Evolutionary conservation across 2,113 vertebrate genomes (phyloP).

Genomic region (Petaurus breviceps): DNA sequence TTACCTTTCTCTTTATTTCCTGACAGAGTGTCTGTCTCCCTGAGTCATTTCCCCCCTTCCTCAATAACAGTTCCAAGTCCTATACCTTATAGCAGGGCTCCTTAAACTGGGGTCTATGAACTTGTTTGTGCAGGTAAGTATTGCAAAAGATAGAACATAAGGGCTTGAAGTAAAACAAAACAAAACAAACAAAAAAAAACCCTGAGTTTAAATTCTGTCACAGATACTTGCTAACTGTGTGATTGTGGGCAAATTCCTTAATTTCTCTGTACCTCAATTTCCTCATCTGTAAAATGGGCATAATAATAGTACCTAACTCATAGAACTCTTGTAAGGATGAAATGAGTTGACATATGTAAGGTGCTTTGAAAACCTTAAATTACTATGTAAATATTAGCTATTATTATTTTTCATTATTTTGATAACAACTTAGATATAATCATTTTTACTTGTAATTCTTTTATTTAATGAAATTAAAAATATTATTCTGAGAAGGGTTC

Average conservation of each 20-base stretch:
- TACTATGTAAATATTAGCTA: not conserved
- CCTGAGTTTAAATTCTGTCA: not conserved
- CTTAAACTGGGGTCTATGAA: not conserved
- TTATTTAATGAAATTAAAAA: not conserved
- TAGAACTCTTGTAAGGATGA: not conserved
- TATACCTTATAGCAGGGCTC: not conserved
- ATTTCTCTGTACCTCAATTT: not conserved
- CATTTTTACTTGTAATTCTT: not conserved
- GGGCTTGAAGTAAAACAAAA: not conserved
- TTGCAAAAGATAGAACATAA: not conserved
- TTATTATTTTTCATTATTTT: not conserved
- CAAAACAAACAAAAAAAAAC: too few relatives aligned
- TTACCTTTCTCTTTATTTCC: not conserved
- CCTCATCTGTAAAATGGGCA: not conserved
- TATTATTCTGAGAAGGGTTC: not conserved
- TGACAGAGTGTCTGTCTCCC: too few relatives aligned
- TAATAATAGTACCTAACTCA: not conserved
- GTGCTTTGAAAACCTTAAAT: not conserved
- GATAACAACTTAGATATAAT: not conserved
- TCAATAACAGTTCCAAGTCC: not conserved
- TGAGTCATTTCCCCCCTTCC: not conserved
- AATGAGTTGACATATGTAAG: not conserved
- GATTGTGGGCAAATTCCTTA: not conserved
- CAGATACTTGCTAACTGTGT: not conserved
- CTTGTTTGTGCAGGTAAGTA: not conserved